These are phyloP conservation scores for Hemichromis elongatus DNA, from an alignment of 2,113 vertebrate genomes.

Conservation along the genomic window DNA sequence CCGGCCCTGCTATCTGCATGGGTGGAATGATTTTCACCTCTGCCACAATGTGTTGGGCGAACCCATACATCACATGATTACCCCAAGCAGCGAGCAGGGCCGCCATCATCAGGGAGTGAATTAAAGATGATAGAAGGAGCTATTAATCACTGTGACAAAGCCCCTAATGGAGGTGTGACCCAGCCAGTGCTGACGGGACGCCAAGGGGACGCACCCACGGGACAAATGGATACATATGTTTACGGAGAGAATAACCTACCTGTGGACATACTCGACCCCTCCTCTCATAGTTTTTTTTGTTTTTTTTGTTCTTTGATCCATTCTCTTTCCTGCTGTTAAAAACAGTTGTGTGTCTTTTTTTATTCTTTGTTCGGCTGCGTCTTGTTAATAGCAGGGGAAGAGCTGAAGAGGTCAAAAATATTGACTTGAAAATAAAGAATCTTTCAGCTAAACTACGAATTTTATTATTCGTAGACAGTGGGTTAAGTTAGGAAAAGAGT, in stretches of 20 bases:
- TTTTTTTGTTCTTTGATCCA: neutral
- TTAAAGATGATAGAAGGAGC: conserved; percentile 99
- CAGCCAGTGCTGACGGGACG: conserved; percentile 85
- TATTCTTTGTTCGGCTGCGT: neutral
- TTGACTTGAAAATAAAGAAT: neutral
- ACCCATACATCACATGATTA: conserved; percentile 99
- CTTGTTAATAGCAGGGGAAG: neutral
- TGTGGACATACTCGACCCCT: conserved; percentile 77
- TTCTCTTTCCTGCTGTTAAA: neutral
- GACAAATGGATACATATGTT: conserved; percentile 99
- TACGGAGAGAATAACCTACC: conserved; percentile 98
- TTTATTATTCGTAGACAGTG: neutral
- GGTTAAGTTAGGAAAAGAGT: neutral
- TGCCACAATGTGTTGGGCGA: conserved; percentile 95
- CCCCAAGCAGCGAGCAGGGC: conserved; percentile 92
- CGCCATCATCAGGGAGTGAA: conserved; percentile 99
- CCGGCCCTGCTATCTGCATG: conserved; percentile 92
- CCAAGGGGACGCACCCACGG: conserved; percentile 83
- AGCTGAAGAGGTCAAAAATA: neutral
- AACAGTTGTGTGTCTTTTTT: neutral
- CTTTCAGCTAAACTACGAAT: neutral
- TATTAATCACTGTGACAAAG: conserved; percentile 99
- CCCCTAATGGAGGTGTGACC: conserved; percentile 99
- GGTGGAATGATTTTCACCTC: conserved; percentile 98
- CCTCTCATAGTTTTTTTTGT: neutral